Percentiles rank a stretch among this genome's conserved stretches.
Evolutionary conservation across 1,140 invertebrate genomes (phyloP).

Genomic region (Berghia stephanieae): DNA sequence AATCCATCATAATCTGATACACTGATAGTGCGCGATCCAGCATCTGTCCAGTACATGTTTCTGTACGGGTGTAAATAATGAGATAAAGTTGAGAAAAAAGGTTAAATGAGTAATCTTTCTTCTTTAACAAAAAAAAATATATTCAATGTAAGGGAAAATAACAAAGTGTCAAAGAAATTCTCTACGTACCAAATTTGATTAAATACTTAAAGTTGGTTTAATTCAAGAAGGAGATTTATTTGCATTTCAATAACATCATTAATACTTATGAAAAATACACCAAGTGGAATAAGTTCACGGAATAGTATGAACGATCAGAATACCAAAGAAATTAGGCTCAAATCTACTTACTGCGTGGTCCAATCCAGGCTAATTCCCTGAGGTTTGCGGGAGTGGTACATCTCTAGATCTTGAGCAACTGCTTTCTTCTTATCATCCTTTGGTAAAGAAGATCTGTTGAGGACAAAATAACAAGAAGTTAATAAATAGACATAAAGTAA

Average conservation of each 20-base stretch:
- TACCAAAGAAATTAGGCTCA: slow-evolving; percentile 1
- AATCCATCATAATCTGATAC: slow-evolving; percentile 89
- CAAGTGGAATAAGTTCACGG: too few relatives aligned
- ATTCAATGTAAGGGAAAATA: background rate
- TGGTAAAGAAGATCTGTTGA: slow-evolving; percentile 88
- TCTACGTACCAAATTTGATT: too few relatives aligned
- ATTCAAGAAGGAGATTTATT: too few relatives aligned
- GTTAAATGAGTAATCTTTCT: too few relatives aligned
- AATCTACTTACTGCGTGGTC: slow-evolving; percentile 74
- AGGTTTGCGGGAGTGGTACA: slow-evolving; percentile 78
- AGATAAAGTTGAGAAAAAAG: too few relatives aligned
- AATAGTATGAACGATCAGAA: background rate
- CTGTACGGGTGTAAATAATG: slow-evolving; percentile 66
- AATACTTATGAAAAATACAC: too few relatives aligned
- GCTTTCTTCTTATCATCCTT: slow-evolving; percentile 75
- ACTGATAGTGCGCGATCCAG: slow-evolving; percentile 77
- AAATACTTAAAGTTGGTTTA: too few relatives aligned
- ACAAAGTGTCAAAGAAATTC: too few relatives aligned
- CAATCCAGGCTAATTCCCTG: slow-evolving; percentile 89
- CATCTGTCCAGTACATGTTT: slow-evolving; percentile 95
- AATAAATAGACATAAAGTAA: too few relatives aligned
- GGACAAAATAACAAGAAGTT: too few relatives aligned
- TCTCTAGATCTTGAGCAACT: slow-evolving; percentile 85
- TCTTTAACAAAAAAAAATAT: background rate
- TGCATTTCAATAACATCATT: too few relatives aligned